Base-by-base conservation (phyloP, 92 coral and sea anemone genomes). In the Zoanthus solanderi region DNA sequence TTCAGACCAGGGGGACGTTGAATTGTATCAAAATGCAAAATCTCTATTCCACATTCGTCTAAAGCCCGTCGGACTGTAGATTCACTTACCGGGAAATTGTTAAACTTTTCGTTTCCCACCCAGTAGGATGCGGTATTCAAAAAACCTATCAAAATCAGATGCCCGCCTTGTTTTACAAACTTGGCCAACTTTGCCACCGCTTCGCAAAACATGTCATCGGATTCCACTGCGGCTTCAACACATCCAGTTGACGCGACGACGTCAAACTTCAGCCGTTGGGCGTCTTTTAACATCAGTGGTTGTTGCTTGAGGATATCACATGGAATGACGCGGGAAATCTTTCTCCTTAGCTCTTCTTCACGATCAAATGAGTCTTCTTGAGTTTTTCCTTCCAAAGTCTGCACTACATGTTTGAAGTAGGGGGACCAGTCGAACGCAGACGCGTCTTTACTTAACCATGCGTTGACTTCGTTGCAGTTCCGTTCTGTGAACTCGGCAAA, bases 401-500 rank as follows among this genome's bases (percentile, higher is more conserved):
- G 1, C 42, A 34, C 42, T 37, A 37, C 42, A 37, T 37, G 42
- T 37, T 37, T 37, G 42, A 37, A 37, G 42, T 37, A 37, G 42
- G 42, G 42, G 42, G 42, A 37, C 42, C 42, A 37, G 4, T 37
- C 42, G 42, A 73, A 78, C 5, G 90, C 60, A 16, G 89, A 80
- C 3, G 78, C 78, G 1, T 65, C 50, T 13, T 83, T 88, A 17
- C 63, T 76, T 13, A 42, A 61, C 94, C 94, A 93, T 9, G 72
- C 87, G 18, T 83, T 84, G 9, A 91, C 90, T 6, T 88, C 94
- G 74, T 83, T 75, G 4, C 96, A 90, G 73, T 86, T 91, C 17
- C 76, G 72, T 63, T 88, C 89, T 6, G 81, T 88, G 91, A 82
- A 89, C 68, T 93, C 96, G 16, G 94, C 71, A 84, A 91, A 91